These are phyloP conservation scores for Galendromus occidentalis DNA, from an alignment of 1,140 invertebrate genomes.

Conservation along the genomic window DNA sequence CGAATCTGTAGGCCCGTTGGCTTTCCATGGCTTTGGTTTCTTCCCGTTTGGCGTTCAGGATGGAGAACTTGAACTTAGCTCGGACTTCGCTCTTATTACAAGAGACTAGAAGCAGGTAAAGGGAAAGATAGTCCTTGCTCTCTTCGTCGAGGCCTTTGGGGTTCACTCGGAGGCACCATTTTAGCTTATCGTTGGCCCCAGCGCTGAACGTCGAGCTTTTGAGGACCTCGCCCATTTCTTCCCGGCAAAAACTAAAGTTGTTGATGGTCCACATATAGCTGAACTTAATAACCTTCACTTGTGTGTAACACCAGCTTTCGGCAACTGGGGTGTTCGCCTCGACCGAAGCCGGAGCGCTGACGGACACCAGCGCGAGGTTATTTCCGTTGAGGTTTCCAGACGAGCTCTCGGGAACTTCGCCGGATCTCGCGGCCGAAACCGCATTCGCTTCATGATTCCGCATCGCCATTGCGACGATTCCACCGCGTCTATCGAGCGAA, in stretches of 20 bases:
- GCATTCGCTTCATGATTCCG: constrained; percentile 9
- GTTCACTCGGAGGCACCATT: constrained; percentile 98
- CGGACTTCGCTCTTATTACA: constrained; percentile 99
- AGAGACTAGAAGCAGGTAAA: constrained; percentile 92
- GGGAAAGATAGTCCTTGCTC: constrained; percentile 96
- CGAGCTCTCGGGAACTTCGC: constrained; percentile 7
- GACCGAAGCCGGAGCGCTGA: background rate
- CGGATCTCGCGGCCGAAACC: background rate
- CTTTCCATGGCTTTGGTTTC: constrained; percentile 98
- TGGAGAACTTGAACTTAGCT: constrained; percentile 99
- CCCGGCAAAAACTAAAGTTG: constrained; percentile 97
- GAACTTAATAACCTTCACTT: constrained; percentile 99
- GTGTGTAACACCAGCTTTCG: constrained; percentile 23
- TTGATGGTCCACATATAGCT: constrained; percentile 99
- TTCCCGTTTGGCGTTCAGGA: constrained; percentile 97
- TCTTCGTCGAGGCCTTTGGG: constrained; percentile 98
- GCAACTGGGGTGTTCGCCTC: background rate
- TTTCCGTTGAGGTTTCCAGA: constrained; percentile 4
- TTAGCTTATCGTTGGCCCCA: constrained; percentile 95
- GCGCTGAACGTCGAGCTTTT: constrained; percentile 98
- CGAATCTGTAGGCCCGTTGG: constrained; percentile 87
- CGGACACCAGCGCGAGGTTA: background rate
- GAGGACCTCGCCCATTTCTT: constrained; percentile 98
- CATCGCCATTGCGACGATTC: background rate
- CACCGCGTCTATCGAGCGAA: background rate